Conservation (phyloP, 2,888 invertebrate genomes). For the Physocephala rufipes region DNA sequence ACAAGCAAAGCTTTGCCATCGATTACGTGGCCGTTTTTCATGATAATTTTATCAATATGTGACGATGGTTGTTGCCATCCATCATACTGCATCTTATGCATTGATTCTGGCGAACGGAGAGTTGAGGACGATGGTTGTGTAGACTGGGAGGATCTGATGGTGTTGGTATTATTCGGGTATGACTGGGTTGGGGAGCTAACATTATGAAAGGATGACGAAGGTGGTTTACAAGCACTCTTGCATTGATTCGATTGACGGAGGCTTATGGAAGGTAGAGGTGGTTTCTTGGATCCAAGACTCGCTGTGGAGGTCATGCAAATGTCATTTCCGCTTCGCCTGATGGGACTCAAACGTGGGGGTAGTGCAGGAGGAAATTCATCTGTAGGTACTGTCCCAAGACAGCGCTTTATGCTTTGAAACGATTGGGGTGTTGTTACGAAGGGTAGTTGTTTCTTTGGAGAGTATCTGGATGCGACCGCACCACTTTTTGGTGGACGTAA, state of each 20-base stretch:
- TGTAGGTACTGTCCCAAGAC: constrained; percentile 8
- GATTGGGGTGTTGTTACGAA: constrained; percentile 26
- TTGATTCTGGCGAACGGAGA: constrained; percentile 70
- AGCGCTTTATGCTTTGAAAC: constrained; percentile 29
- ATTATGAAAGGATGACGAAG: constrained; percentile 49
- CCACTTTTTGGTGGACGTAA: constrained; percentile 75
- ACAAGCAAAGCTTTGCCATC: constrained; percentile 72
- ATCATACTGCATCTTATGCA: constrained; percentile 59
- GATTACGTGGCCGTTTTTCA: constrained; percentile 70
- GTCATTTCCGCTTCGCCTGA: constrained; percentile 44
- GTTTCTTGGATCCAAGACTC: constrained; percentile 74
- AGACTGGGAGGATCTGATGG: constrained; percentile 44
- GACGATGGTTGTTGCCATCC: constrained; percentile 46
- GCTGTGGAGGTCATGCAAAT: constrained; percentile 51
- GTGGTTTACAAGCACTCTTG: constrained; percentile 26
- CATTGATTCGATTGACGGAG: constrained; percentile 52
- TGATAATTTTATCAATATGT: constrained; percentile 58
- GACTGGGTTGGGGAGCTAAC: constrained; percentile 52
- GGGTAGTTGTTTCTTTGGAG: constrained; percentile 58
- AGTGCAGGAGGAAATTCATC: constrained; percentile 53
- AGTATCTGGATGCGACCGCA: constrained; percentile 62
- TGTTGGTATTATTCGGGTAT: constrained; percentile 47
- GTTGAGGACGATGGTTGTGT: constrained; percentile 58
- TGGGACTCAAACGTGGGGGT: constrained; percentile 56
- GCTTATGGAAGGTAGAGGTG: constrained; percentile 77